A percentile compares a stretch with the other conserved stretches of the same genome.
Conservation (phyloP, 2,113 vertebrate species). For the Talpa occidentalis region DNA sequence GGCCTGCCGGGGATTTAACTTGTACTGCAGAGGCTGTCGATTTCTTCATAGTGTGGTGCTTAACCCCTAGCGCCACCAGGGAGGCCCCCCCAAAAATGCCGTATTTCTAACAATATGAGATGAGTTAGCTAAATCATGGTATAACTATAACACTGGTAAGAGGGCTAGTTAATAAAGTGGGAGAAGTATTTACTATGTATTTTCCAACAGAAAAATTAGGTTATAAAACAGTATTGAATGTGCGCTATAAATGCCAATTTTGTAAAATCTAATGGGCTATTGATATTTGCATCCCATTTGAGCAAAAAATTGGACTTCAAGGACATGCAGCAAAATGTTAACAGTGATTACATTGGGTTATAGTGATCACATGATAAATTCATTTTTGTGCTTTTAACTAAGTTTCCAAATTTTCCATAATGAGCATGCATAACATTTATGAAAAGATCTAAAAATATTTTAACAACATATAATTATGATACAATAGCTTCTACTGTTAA, state of each 20-base stretch:
- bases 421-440: neutral
- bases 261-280: neutral
- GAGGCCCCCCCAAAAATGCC: neutral
- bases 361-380: neutral
- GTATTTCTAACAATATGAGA: neutral
- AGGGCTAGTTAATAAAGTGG: conserved; percentile 3
- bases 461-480: conserved; percentile 52
- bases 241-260: neutral
- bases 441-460: conserved; percentile 60
- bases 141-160: neutral
- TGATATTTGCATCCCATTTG: neutral
- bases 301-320: neutral
- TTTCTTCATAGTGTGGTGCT: too few species aligned
- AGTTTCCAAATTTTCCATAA: conserved; percentile 17
- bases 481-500: conserved; percentile 40
- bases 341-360: neutral
- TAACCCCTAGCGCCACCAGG: too few species aligned
- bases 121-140: neutral
- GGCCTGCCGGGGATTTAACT: too few species aligned
- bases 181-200: neutral
- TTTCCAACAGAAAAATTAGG: conserved; percentile 11
- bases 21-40: too few species aligned
- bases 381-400: conserved; percentile 51
- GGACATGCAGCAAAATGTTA: neutral
- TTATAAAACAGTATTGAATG: neutral